phyloP scores from a whole-genome alignment of 2,888 invertebrate species.

The Maniola hyperantus region DNA sequence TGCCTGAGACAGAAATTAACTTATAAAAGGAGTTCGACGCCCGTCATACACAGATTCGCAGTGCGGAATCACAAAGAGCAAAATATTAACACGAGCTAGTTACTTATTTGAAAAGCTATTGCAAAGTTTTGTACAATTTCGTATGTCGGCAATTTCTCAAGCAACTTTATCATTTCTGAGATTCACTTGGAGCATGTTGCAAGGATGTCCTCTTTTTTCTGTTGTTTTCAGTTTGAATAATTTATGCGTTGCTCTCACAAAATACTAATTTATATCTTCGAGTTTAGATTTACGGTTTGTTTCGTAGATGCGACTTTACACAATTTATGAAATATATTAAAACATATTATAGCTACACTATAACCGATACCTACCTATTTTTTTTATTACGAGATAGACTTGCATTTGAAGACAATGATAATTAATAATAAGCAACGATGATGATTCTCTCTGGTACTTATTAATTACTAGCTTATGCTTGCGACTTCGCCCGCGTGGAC shows the following conservation, averaged over 20 bases:
- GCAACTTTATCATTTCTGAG: conserved; percentile 61
- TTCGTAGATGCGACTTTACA: conserved; percentile 8
- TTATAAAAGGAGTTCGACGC: conserved; percentile 73
- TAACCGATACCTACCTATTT: neutral
- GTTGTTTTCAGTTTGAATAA: conserved; percentile 39
- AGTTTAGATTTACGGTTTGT: conserved; percentile 19
- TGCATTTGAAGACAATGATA: no score
- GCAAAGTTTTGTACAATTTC: conserved; percentile 68
- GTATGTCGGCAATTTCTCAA: conserved; percentile 57
- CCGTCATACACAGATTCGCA: conserved; percentile 57
- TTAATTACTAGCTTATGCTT: no score
- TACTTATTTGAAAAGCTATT: conserved; percentile 74
- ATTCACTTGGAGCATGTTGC: conserved; percentile 44
- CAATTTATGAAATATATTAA: neutral
- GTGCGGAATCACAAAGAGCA: conserved; percentile 70
- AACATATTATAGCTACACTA: no score
- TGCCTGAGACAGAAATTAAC: conserved; percentile 75
- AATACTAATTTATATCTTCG: conserved; percentile 31
- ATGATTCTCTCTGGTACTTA: no score
- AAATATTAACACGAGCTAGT: conserved; percentile 74
- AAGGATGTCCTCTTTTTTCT: conserved; percentile 39
- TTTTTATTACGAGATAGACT: no score
- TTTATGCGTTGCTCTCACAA: conserved; percentile 36
- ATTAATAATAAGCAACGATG: no score
- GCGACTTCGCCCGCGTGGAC: no score